phyloP scores from a whole-genome alignment of 2,113 vertebrate species.

The Balaeniceps rex region DNA sequence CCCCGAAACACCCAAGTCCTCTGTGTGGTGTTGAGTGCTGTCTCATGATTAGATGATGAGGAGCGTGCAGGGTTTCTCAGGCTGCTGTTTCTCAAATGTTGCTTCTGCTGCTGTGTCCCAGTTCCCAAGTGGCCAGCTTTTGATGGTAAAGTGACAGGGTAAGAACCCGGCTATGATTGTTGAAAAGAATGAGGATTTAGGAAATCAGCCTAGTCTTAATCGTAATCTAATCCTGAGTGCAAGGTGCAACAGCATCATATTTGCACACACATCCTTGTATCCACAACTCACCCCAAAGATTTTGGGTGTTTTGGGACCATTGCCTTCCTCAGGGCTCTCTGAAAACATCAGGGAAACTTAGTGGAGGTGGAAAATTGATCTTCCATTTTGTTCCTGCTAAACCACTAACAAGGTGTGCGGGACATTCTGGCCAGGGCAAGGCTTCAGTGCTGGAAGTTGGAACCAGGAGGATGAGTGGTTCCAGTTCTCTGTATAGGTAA shows the following conservation, averaged over 20 bases:
- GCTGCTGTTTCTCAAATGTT: background rate
- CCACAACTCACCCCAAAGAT: background rate
- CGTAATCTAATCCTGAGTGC: background rate
- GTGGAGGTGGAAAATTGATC: background rate
- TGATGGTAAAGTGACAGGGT: background rate
- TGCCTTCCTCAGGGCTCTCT: background rate
- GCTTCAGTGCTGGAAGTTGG: background rate
- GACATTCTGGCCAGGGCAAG: background rate
- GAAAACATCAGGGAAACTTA: background rate
- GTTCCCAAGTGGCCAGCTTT: background rate
- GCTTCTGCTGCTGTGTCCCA: background rate
- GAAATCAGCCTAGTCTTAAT: background rate
- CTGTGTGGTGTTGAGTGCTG: background rate
- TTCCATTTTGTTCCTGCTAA: background rate
- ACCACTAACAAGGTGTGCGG: too few relatives aligned
- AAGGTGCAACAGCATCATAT: rapidly evolving
- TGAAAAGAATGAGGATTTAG: background rate
- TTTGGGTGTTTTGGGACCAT: background rate
- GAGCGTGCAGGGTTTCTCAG: background rate
- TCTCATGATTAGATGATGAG: conserved; percentile 26
- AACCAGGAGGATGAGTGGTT: background rate
- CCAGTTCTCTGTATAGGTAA: background rate
- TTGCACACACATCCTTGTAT: rapidly evolving
- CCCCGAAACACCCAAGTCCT: background rate
- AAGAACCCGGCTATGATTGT: background rate